Percentiles rank a stretch among this genome's conserved stretches.
These are phyloP conservation scores for Ictalurus punctatus DNA, from an alignment of 2,113 vertebrate genomes.

Conservation along the genomic window DNA sequence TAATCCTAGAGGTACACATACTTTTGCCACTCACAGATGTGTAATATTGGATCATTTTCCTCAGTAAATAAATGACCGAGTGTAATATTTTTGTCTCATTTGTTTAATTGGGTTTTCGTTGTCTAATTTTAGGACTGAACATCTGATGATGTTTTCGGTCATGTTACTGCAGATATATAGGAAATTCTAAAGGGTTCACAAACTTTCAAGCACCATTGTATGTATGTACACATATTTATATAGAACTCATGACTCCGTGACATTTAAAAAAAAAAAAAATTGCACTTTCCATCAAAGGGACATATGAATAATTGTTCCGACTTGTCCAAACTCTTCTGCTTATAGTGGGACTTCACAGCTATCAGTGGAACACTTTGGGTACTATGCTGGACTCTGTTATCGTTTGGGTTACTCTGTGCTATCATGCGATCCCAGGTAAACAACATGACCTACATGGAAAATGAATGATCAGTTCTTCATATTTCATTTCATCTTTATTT, in stretches of 20 bases:
- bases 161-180: no score
- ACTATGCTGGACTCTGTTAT: slow-evolving; percentile 62
- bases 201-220: neutral
- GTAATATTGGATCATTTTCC: no score
- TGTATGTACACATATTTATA: neutral
- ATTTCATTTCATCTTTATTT: neutral
- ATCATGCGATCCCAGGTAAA: slow-evolving; percentile 74
- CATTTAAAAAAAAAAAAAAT: no score
- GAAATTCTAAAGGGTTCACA: no score
- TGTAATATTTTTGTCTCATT: no score
- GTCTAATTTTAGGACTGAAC: no score
- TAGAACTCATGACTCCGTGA: neutral
- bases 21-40: no score
- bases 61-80: no score
- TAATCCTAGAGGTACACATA: no score
- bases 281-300: neutral
- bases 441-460: neutral
- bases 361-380: slow-evolving; percentile 67
- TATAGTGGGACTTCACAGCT: slow-evolving; percentile 79
- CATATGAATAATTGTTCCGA: neutral
- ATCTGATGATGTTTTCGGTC: no score
- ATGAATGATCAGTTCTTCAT: neutral
- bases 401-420: slow-evolving; percentile 73
- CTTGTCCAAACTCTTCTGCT: slow-evolving; percentile 4
- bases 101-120: no score